Conservation (phyloP, 2,797 vertebrate genomes). For the Heliangelus exortis region DNA sequence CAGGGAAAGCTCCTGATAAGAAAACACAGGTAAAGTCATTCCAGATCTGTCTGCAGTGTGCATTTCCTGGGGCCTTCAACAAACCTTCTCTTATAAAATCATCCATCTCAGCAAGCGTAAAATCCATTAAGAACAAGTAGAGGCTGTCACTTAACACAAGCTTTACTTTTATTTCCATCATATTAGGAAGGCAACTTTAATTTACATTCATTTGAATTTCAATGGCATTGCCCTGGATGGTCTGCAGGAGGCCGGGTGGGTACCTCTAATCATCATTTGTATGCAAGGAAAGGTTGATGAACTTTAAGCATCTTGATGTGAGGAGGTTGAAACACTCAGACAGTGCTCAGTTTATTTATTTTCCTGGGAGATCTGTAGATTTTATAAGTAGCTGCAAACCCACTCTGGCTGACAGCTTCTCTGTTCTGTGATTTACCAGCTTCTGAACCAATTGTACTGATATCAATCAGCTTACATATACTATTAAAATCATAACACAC, state of each 20-base stretch:
- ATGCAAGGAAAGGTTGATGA: background rate
- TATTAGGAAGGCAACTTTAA: background rate
- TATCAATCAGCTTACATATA: accelerated
- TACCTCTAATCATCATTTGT: background rate
- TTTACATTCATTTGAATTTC: background rate
- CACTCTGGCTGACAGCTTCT: background rate
- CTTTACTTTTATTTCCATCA: background rate
- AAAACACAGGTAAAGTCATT: background rate
- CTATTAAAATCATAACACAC: background rate
- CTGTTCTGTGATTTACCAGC: background rate
- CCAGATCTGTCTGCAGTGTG: accelerated
- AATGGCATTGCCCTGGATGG: background rate
- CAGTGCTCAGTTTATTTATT: background rate
- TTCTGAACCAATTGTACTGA: background rate
- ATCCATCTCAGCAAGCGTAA: background rate
- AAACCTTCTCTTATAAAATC: background rate
- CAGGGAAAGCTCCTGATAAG: background rate
- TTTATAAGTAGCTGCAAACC: background rate
- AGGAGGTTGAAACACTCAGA: background rate
- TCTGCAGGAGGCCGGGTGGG: background rate
- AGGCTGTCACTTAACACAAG: background rate
- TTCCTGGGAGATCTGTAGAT: background rate
- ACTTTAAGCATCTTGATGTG: accelerated
- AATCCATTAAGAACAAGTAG: background rate
- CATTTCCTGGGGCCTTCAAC: background rate